Percentiles rank a stretch among this genome's conserved stretches.
phyloP scores from a whole-genome alignment of 2,113 vertebrate genomes.

The Otis tarda region DNA sequence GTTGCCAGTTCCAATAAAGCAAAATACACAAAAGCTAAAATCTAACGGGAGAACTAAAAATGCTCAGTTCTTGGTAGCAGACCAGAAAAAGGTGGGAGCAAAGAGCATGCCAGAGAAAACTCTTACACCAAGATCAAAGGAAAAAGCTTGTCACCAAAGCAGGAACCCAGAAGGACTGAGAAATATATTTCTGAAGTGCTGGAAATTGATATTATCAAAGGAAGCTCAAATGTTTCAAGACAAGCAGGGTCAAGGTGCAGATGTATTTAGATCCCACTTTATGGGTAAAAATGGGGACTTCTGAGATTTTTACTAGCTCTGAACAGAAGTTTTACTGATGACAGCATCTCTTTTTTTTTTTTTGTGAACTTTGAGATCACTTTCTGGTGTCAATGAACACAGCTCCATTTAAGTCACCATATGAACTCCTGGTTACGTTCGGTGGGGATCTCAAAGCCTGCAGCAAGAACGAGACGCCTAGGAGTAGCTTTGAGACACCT shows the following conservation, averaged over 20 bases:
- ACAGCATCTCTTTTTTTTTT: not conserved
- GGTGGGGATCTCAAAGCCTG: not conserved
- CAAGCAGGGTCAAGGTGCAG: not conserved
- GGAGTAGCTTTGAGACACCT: not conserved
- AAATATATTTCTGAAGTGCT: not conserved
- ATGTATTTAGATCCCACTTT: not conserved
- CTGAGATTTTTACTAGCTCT: not conserved
- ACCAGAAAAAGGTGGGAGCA: conserved; percentile 10
- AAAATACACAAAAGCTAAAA: conserved; percentile 57
- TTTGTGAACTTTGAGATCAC: not conserved
- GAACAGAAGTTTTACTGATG: not conserved
- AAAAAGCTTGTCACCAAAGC: not conserved
- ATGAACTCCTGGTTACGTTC: not conserved
- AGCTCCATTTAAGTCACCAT: not conserved
- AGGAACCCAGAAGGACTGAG: not conserved
- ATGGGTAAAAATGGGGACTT: not conserved
- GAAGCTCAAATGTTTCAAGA: not conserved
- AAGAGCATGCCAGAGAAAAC: not conserved
- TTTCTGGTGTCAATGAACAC: not conserved
- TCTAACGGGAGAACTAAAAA: conserved; percentile 48
- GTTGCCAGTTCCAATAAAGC: conserved; percentile 73
- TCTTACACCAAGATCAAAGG: not conserved
- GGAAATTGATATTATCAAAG: not conserved
- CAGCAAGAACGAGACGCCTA: not conserved
- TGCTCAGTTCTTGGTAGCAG: conserved; percentile 32